Conservation (phyloP, 2,113 vertebrate species). For the Pogona vitticeps region DNA sequence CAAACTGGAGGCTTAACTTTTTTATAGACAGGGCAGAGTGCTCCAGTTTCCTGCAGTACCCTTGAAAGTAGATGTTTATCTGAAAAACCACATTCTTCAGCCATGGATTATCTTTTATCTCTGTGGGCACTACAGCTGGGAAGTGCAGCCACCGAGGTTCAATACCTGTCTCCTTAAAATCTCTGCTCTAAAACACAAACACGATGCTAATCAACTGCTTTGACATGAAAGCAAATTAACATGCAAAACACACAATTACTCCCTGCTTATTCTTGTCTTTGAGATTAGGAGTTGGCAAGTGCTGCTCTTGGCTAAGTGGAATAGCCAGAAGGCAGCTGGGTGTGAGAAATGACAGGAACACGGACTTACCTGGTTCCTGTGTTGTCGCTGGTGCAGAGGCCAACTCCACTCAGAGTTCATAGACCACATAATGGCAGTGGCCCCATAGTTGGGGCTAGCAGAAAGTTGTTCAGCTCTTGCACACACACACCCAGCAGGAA, state of each 20-base stretch:
- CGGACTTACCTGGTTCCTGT: no score
- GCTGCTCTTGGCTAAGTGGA: background rate
- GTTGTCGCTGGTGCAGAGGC: no score
- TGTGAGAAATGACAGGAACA: no score
- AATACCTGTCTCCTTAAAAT: constrained; percentile 56
- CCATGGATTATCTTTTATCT: constrained; percentile 60
- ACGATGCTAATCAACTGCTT: constrained; percentile 47
- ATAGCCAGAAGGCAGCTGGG: no score
- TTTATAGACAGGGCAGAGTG: constrained; percentile 46
- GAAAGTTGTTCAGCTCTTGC: no score
- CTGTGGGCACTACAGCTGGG: constrained; percentile 42
- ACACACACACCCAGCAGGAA: no score
- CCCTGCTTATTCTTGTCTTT: background rate
- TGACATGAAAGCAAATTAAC: constrained; percentile 48
- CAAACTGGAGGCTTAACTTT: constrained; percentile 55
- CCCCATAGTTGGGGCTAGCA: no score
- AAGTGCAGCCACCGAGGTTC: constrained; percentile 45
- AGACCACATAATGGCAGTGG: no score
- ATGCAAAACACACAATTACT: constrained; percentile 9
- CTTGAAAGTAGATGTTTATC: constrained; percentile 58
- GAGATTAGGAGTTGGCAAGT: background rate
- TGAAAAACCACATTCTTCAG: constrained; percentile 57
- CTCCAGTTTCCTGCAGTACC: constrained; percentile 18
- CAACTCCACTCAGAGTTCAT: no score
- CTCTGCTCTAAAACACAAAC: constrained; percentile 41